Evolutionary conservation across 2,113 vertebrate genomes (phyloP).

Genomic region (Macroglossus sobrinus): DNA sequence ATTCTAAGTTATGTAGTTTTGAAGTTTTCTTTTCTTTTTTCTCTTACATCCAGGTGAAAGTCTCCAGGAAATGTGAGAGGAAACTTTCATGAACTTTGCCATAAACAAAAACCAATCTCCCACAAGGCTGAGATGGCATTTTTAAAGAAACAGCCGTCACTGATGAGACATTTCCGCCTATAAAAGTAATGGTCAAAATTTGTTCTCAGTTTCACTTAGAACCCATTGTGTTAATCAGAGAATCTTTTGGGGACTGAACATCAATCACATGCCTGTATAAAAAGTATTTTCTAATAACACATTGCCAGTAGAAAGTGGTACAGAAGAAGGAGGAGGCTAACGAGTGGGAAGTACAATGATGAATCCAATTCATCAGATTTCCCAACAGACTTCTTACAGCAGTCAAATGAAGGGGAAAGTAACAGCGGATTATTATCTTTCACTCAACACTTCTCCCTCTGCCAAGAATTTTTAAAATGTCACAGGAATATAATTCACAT

Average conservation of each 20-base stretch:
- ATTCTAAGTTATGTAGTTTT: neutral
- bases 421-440: slow-evolving; percentile 70
- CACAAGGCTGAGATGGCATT: neutral
- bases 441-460: slow-evolving; percentile 66
- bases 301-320: neutral
- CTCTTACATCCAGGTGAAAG: neutral
- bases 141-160: slow-evolving; percentile 33
- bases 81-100: neutral
- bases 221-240: slow-evolving; percentile 41
- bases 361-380: slow-evolving; percentile 37
- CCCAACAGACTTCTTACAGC: slow-evolving; percentile 22
- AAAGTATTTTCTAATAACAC: neutral
- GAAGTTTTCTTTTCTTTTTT: neutral
- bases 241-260: neutral
- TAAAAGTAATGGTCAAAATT: slow-evolving; percentile 15
- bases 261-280: neutral
- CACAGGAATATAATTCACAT: slow-evolving; percentile 73
- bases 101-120: neutral
- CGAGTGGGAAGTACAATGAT: neutral
- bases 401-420: slow-evolving; percentile 60
- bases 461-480: slow-evolving; percentile 77
- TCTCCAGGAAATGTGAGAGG: neutral
- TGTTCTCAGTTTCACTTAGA: slow-evolving; percentile 39
- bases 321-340: neutral
- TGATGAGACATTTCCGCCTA: slow-evolving; percentile 30